Evolutionary conservation across 2,113 vertebrate species (phyloP).

Genomic region (Hippolais icterina): DNA sequence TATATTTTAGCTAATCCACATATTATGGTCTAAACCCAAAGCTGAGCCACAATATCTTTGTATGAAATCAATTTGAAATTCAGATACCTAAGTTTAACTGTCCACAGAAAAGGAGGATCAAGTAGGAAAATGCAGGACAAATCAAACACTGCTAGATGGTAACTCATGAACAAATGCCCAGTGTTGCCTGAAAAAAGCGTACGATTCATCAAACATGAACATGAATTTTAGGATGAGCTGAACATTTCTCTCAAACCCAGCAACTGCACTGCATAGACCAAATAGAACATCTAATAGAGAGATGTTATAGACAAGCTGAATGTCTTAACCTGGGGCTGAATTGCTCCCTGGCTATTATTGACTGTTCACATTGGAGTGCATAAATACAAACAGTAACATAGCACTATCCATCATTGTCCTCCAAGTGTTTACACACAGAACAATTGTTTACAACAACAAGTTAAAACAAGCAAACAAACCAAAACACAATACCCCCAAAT

Average conservation of each 20-base stretch:
- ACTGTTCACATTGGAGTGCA: neutral
- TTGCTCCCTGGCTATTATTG: neutral
- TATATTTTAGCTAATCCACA: neutral
- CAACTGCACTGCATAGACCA: neutral
- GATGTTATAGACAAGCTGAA: neutral
- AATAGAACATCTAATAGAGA: neutral
- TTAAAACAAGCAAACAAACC: neutral
- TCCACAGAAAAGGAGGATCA: neutral
- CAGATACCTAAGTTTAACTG: neutral
- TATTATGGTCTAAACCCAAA: neutral
- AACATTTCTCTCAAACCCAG: neutral
- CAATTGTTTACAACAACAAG: neutral
- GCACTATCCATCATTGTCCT: neutral
- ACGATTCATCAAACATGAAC: accelerated
- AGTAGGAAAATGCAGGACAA: neutral
- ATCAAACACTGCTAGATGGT: neutral
- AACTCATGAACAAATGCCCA: neutral
- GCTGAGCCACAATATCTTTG: neutral
- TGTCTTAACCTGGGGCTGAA: neutral
- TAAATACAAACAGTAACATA: neutral
- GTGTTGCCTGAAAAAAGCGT: neutral
- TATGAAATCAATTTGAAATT: neutral
- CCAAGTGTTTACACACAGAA: accelerated
- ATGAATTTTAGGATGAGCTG: neutral
- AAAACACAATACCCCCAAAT: neutral